Evolutionary conservation across 1,140 invertebrate species (phyloP).

Genomic region (Muscidifurax raptorellus): DNA sequence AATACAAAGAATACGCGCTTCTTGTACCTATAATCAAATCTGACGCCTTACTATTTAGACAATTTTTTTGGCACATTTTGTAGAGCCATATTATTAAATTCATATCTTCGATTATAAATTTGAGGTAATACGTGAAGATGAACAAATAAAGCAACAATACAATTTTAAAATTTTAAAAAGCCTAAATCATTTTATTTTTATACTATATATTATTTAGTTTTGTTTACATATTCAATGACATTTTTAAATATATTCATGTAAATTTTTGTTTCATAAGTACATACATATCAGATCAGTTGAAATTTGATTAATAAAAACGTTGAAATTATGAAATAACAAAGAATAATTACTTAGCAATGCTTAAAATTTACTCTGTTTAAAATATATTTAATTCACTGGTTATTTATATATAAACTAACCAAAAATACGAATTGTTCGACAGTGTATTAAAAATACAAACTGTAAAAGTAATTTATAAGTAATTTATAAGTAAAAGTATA

Average conservation of each 20-base stretch:
- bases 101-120: too few relatives aligned
- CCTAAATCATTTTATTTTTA: neutral
- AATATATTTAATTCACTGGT: conserved; percentile 21
- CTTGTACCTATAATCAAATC: too few relatives aligned
- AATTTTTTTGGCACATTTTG: too few relatives aligned
- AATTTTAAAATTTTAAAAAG: neutral
- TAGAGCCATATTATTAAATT: too few relatives aligned
- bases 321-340: neutral
- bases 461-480: neutral
- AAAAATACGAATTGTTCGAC: neutral
- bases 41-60: too few relatives aligned
- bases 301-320: neutral
- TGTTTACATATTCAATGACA: neutral
- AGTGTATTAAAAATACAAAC: neutral
- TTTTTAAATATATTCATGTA: neutral
- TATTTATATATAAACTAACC: neutral
- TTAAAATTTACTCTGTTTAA: conserved; percentile 1
- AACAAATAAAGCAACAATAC: neutral
- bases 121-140: too few relatives aligned
- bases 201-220: neutral
- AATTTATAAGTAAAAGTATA: too few relatives aligned
- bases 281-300: neutral
- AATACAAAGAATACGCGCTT: too few relatives aligned
- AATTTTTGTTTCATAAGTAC: neutral
- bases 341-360: too few relatives aligned